These are phyloP conservation scores for Heterohyrax brucei DNA, from an alignment of 2,797 vertebrate species.

Conservation along the genomic window DNA sequence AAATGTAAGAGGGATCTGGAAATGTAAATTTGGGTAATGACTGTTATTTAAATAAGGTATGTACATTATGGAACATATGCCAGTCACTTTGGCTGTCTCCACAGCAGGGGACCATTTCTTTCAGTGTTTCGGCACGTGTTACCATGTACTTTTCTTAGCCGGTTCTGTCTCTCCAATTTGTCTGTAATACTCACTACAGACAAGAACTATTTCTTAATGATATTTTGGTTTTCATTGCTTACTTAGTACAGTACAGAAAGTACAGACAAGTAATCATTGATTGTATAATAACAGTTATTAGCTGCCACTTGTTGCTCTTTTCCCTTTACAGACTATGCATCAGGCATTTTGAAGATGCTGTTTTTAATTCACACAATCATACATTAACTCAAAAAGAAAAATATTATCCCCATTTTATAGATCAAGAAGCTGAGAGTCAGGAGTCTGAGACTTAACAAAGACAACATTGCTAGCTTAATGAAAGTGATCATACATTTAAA, in stretches of 20 bases:
- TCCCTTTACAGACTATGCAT: neutral
- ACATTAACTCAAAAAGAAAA: neutral
- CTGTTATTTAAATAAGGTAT: slow-evolving; percentile 15
- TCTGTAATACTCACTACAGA: neutral
- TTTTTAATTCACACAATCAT: slow-evolving; percentile 30
- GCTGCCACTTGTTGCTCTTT: neutral
- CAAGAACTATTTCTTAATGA: slow-evolving; percentile 19
- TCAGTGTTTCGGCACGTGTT: neutral
- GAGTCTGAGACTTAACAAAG: neutral
- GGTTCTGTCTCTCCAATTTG: neutral
- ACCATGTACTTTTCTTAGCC: neutral
- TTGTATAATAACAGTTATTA: slow-evolving; percentile 19
- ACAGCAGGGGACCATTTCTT: neutral
- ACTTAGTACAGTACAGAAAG: slow-evolving; percentile 22
- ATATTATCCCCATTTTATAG: neutral
- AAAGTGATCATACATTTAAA: slow-evolving; percentile 38
- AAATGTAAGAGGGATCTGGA: slow-evolving; percentile 52
- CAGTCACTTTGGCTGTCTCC: neutral
- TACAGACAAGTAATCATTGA: neutral
- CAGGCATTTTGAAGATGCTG: neutral
- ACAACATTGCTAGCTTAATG: slow-evolving; percentile 3
- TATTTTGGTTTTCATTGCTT: slow-evolving; percentile 53
- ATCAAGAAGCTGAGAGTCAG: slow-evolving; percentile 58
- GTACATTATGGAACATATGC: neutral
- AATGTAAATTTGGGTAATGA: slow-evolving; percentile 23